A percentile compares a stretch with the other conserved stretches of the same genome.
phyloP scores from a whole-genome alignment of 53 echinoderm and acorn worm genomes.

The Antedon mediterranea region DNA sequence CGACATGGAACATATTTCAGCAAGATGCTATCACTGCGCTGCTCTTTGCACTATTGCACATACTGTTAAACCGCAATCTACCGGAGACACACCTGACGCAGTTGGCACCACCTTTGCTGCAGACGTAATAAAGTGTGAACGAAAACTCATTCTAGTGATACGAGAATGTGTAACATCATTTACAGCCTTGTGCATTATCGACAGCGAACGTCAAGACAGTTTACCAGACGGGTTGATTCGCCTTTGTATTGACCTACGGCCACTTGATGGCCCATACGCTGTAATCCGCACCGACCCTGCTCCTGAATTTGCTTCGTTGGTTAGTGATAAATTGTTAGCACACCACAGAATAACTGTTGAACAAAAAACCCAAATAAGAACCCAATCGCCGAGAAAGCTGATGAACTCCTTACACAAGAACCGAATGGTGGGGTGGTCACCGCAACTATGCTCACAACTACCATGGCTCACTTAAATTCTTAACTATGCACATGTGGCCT shows the following conservation, averaged over 20 bases:
- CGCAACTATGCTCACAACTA: not conserved
- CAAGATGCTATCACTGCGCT: no score
- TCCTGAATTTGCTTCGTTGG: not conserved
- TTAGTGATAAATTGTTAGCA: not conserved
- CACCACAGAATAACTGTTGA: not conserved
- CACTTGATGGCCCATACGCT: not conserved
- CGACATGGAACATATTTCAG: no score
- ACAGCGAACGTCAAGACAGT: no score
- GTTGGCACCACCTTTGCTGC: not conserved
- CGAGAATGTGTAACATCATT: no score
- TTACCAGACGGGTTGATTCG: no score
- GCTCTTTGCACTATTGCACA: not conserved
- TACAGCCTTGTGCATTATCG: no score
- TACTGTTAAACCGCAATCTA: not conserved
- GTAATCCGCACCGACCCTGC: not conserved
- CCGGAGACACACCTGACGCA: not conserved
- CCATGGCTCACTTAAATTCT: constrained; percentile 5
- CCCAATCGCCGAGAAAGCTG: constrained; percentile 55
- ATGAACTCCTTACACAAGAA: constrained; percentile 24
- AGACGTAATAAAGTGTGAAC: not conserved
- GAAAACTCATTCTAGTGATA: not conserved
- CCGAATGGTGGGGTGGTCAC: not conserved
- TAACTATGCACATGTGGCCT: constrained; percentile 1
- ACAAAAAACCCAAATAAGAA: constrained; percentile 40
- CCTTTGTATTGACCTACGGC: not conserved